phyloP scores from a whole-genome alignment of 2,888 invertebrate species.

The Cheilosia soror region DNA sequence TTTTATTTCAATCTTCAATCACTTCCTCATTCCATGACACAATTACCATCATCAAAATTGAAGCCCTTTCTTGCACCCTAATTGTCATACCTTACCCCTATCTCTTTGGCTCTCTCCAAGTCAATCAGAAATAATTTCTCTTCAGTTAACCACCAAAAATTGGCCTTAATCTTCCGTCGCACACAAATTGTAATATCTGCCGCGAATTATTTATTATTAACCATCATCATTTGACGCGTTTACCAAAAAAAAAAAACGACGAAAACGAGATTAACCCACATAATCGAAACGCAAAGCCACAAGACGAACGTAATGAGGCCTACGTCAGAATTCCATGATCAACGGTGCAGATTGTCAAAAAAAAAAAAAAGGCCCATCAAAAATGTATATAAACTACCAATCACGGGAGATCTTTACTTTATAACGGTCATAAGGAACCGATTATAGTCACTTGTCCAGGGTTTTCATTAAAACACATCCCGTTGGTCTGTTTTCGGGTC shows the following conservation, averaged over 20 bases:
- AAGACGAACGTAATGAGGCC: slow-evolving; percentile 25
- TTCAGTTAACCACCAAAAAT: slow-evolving; percentile 65
- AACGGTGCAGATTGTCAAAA: slow-evolving; percentile 15
- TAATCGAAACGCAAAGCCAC: slow-evolving; percentile 47
- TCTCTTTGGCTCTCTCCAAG: slow-evolving; percentile 3
- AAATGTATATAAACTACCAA: slow-evolving; percentile 57
- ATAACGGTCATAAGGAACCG: slow-evolving; percentile 74
- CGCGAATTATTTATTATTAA: slow-evolving; percentile 49
- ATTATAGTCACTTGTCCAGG: slow-evolving; percentile 72
- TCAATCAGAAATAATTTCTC: slow-evolving; percentile 59
- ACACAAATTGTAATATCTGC: slow-evolving; percentile 35
- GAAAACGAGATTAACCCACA: slow-evolving; percentile 67
- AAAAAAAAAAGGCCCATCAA: slow-evolving; percentile 46
- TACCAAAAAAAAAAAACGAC: slow-evolving; percentile 23
- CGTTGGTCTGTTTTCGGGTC: slow-evolving; percentile 58
- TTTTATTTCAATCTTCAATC: slow-evolving; percentile 22
- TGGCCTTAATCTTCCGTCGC: slow-evolving; percentile 64
- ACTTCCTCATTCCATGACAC: slow-evolving; percentile 57
- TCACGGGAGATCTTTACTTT: slow-evolving; percentile 60
- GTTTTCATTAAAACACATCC: slow-evolving; percentile 64
- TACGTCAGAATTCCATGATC: slow-evolving; percentile 36
- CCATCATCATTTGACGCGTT: slow-evolving; percentile 55
- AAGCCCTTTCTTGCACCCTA: slow-evolving; percentile 19
- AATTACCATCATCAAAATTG: slow-evolving; percentile 36
- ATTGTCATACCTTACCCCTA: slow-evolving; percentile 3